These are phyloP conservation scores for Julus scanicus DNA, from an alignment of 2,888 invertebrate species.

Conservation along the genomic window DNA sequence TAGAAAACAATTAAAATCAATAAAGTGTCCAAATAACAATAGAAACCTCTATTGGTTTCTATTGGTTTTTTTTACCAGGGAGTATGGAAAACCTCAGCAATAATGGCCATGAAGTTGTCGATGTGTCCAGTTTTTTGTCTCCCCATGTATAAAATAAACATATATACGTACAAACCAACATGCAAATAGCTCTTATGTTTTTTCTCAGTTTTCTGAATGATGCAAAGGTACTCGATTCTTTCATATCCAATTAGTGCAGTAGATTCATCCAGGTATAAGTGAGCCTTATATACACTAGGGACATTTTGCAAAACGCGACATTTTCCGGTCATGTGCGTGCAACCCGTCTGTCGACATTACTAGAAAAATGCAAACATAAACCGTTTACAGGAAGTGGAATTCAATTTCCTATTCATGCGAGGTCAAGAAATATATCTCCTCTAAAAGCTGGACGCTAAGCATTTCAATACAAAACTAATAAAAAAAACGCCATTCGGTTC, in stretches of 20 bases:
- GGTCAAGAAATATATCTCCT: slow-evolving; percentile 1
- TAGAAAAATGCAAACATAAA: slow-evolving; percentile 14
- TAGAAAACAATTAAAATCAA: no score
- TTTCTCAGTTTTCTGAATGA: no score
- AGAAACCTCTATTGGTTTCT: no score
- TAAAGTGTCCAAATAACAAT: no score
- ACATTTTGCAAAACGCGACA: neutral
- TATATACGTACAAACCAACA: no score
- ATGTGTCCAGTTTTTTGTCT: no score
- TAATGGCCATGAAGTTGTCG: no score
- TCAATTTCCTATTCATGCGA: slow-evolving; percentile 27
- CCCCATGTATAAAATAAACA: no score
- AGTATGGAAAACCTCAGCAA: no score
- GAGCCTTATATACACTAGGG: neutral
- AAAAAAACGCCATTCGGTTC: slow-evolving; percentile 6
- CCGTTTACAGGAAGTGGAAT: slow-evolving; percentile 28
- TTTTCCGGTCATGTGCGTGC: neutral
- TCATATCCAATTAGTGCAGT: neutral
- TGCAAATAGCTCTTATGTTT: no score
- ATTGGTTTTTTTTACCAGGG: no score
- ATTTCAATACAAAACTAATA: slow-evolving; percentile 33
- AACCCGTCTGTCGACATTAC: neutral
- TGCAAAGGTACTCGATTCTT: no score
- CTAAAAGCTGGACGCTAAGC: neutral
- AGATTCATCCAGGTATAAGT: neutral